These are phyloP conservation scores for Diaprepes abbreviatus DNA, from an alignment of 2,888 invertebrate genomes.

Conservation along the genomic window DNA sequence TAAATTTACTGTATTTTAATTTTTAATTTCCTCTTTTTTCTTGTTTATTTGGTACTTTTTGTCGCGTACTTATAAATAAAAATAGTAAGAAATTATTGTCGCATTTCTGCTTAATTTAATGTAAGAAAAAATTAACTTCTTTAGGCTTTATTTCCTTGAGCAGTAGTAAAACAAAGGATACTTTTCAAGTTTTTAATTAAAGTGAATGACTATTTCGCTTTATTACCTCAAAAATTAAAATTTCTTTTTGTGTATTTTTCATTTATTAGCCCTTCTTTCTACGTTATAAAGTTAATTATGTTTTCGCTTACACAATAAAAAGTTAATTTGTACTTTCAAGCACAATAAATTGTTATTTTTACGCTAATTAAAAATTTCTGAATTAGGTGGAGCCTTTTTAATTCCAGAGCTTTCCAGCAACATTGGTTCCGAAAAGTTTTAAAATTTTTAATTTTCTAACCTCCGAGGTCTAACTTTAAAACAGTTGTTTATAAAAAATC, in stretches of 20 bases:
- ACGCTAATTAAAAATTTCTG: slow-evolving; percentile 47
- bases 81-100: neutral
- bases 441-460: slow-evolving; percentile 25
- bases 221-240: slow-evolving; percentile 66
- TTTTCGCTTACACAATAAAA: slow-evolving; percentile 58
- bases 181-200: slow-evolving; percentile 68
- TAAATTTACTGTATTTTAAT: too few species aligned
- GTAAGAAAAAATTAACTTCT: slow-evolving; percentile 61
- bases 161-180: slow-evolving; percentile 66
- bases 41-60: neutral
- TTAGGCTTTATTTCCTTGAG: slow-evolving; percentile 65
- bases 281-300: slow-evolving; percentile 62
- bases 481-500: neutral
- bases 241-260: slow-evolving; percentile 59
- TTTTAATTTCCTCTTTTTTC: too few species aligned
- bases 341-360: slow-evolving; percentile 58
- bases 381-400: slow-evolving; percentile 32
- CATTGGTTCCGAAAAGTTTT: slow-evolving; percentile 32
- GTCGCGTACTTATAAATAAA: neutral
- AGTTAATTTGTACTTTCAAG: slow-evolving; percentile 55
- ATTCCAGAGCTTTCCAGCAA: neutral
- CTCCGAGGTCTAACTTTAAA: neutral
- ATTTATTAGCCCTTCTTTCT: slow-evolving; percentile 57
- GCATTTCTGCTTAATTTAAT: slow-evolving; percentile 34
- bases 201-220: slow-evolving; percentile 67